Conservation (phyloP, 1,140 invertebrate species). For the Aethina tumida region DNA sequence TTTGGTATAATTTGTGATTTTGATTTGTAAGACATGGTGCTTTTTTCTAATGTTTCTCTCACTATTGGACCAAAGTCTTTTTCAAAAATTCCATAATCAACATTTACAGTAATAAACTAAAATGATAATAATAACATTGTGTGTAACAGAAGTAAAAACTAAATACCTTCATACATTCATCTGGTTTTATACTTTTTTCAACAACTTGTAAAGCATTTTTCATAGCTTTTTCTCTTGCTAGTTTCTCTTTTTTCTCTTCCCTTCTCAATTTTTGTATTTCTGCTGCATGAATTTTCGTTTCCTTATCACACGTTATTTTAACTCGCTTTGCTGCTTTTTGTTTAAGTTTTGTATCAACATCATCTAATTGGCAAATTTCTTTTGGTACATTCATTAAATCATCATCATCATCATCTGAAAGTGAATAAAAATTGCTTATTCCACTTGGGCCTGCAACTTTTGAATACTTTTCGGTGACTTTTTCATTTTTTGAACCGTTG, state of each 20-base stretch:
- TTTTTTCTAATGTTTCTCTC: slow-evolving; percentile 21
- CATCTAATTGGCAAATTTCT: too few relatives aligned
- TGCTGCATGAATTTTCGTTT: too few relatives aligned
- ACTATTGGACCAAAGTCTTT: slow-evolving; percentile 30
- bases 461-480: slow-evolving; percentile 10
- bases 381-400: too few relatives aligned
- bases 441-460: slow-evolving; percentile 10
- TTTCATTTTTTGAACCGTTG: slow-evolving; percentile 5
- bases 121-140: slow-evolving; percentile 17
- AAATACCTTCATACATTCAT: slow-evolving; percentile 44
- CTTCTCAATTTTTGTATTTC: slow-evolving; percentile 15
- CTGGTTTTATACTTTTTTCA: slow-evolving; percentile 38
- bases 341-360: too few relatives aligned
- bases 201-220: slow-evolving; percentile 27
- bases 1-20: slow-evolving; percentile 31
- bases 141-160: slow-evolving; percentile 23
- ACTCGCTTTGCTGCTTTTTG: too few relatives aligned
- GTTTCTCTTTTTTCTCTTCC: slow-evolving; percentile 26
- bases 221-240: slow-evolving; percentile 32
- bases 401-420: too few relatives aligned
- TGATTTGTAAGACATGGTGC: slow-evolving; percentile 29
- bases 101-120: slow-evolving; percentile 38
- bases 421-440: too few relatives aligned
- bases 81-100: slow-evolving; percentile 37
- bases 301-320: too few relatives aligned